A percentile compares a stretch with the other conserved stretches of the same genome.
Evolutionary conservation across 2,888 invertebrate species (phyloP).

Genomic region (Allacma fusca): DNA sequence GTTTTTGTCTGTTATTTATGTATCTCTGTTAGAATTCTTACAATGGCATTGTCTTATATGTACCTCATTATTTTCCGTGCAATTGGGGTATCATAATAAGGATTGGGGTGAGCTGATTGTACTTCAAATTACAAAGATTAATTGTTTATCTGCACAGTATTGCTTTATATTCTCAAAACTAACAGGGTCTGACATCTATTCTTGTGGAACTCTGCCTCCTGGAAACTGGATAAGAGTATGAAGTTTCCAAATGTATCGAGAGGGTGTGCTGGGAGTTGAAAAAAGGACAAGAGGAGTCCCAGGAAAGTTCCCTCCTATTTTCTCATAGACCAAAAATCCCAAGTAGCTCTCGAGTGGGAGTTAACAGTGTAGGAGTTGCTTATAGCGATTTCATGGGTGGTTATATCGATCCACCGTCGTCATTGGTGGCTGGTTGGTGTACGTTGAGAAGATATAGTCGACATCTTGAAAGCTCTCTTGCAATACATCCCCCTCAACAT

Average conservation of each 20-base stretch:
- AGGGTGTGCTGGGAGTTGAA: background rate
- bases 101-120: no score
- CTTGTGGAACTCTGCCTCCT: no score
- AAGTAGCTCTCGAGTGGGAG: background rate
- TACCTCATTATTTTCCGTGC: no score
- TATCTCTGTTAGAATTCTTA: no score
- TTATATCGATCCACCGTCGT: constrained; percentile 31
- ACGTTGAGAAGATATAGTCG: background rate
- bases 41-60: no score
- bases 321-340: background rate
- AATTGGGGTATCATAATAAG: no score
- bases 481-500: background rate
- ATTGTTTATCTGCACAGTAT: no score
- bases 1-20: no score
- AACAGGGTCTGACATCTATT: no score
- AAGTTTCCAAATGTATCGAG: background rate
- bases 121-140: no score
- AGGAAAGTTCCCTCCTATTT: background rate
- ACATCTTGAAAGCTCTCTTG: constrained; percentile 20
- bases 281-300: background rate
- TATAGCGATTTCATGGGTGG: constrained; percentile 23
- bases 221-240: no score
- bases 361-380: constrained; percentile 33
- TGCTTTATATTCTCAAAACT: no score
- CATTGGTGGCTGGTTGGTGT: constrained; percentile 30